phyloP scores from a whole-genome alignment of 1,140 invertebrate genomes.

The Dendrolimus kikuchii region DNA sequence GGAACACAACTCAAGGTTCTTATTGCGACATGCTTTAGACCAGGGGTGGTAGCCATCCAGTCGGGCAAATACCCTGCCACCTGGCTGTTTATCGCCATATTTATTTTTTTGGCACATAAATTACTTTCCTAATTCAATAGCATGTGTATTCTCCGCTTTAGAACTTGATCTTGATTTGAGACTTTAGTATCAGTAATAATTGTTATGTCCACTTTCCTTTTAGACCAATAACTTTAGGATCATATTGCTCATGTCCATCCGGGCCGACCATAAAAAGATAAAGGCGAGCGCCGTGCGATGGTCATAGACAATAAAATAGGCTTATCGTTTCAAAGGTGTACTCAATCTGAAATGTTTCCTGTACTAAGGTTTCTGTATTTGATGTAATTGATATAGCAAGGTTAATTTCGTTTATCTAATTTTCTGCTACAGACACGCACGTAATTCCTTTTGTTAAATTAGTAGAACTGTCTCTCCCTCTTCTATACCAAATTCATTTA shows the following conservation, averaged over 20 bases:
- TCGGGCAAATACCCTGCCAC: too few relatives aligned
- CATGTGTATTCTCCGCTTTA: too few relatives aligned
- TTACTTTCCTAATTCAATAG: too few relatives aligned
- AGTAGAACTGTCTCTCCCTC: too few relatives aligned
- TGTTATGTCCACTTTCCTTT: conserved; percentile 23
- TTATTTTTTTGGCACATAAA: too few relatives aligned
- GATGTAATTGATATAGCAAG: conserved; percentile 17
- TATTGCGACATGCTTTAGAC: too few relatives aligned
- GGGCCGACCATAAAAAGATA: conserved; percentile 52
- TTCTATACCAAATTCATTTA: too few relatives aligned
- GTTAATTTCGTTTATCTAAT: conserved; percentile 8
- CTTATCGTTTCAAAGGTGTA: conserved; percentile 42
- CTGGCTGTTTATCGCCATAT: too few relatives aligned
- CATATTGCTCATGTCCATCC: conserved; percentile 46
- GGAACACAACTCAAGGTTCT: too few relatives aligned
- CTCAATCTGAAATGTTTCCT: conserved; percentile 23
- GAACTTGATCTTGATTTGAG: not conserved
- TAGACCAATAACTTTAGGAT: conserved; percentile 26
- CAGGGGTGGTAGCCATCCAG: too few relatives aligned
- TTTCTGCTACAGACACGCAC: not conserved
- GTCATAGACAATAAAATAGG: conserved; percentile 43
- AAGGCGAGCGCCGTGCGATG: conserved; percentile 32
- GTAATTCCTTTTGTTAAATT: not conserved
- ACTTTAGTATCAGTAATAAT: conserved; percentile 10
- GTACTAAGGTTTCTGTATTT: conserved; percentile 14